Conservation (phyloP, 1,140 invertebrate genomes). For the Diachasmimorpha longicaudata region DNA sequence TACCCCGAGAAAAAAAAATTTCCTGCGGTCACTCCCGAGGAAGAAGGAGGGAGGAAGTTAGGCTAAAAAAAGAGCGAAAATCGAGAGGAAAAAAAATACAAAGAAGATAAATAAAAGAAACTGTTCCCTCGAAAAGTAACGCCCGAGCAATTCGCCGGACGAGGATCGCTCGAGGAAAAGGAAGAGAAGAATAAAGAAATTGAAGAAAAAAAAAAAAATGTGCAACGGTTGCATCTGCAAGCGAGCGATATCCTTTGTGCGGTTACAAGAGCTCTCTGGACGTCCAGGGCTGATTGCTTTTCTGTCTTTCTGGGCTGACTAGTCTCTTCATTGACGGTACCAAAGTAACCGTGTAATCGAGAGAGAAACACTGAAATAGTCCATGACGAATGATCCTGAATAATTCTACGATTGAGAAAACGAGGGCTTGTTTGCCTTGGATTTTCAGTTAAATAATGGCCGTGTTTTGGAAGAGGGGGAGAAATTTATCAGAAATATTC, state of each 20-base stretch:
- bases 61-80: conserved; percentile 2
- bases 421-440: not conserved
- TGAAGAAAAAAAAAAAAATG: conserved; percentile 10
- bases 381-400: conserved; percentile 19
- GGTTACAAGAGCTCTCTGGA: conserved; percentile 35
- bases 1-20: conserved; percentile 44
- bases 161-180: conserved; percentile 33
- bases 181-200: conserved; percentile 12
- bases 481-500: conserved; percentile 19
- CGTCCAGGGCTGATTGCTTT: conserved; percentile 14
- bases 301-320: conserved; percentile 22
- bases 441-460: not conserved
- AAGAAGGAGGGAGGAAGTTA: conserved; percentile 20
- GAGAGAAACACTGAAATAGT: conserved; percentile 15
- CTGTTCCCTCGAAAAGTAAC: conserved; percentile 20
- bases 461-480: not conserved
- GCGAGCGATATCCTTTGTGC: conserved; percentile 45
- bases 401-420: not conserved
- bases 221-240: conserved; percentile 33
- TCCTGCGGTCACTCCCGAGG: conserved; percentile 33
- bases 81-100: not conserved
- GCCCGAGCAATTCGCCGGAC: conserved; percentile 39
- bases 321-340: conserved; percentile 42
- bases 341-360: conserved; percentile 57
- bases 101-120: conserved; percentile 16